These are phyloP conservation scores for Zingel zingel DNA, from an alignment of 2,113 vertebrate species.

Conservation along the genomic window DNA sequence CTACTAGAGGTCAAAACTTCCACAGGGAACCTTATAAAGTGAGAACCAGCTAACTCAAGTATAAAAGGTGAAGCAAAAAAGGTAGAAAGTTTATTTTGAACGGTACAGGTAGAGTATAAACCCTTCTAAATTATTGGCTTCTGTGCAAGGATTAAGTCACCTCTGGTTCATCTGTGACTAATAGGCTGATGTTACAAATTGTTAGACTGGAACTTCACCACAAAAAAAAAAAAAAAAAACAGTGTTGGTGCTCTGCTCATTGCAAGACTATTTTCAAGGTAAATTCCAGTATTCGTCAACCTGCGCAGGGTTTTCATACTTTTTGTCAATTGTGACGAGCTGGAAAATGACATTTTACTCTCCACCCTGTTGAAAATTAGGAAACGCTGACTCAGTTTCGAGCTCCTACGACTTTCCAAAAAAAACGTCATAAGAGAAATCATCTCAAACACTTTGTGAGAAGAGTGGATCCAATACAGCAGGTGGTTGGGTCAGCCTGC, in stretches of 20 bases:
- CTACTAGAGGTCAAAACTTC: neutral
- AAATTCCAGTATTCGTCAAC: conserved; percentile 28
- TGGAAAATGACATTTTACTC: conserved; percentile 2
- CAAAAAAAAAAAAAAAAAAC: neutral
- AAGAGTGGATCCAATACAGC: neutral
- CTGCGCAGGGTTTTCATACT: neutral
- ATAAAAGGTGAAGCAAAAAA: neutral
- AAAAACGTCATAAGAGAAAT: neutral
- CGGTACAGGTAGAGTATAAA: neutral
- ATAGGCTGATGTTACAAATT: neutral
- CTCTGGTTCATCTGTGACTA: neutral
- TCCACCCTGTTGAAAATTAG: neutral
- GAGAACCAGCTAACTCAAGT: neutral
- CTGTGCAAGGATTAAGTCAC: neutral
- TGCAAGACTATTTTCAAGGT: conserved; percentile 9
- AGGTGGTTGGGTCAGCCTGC: neutral
- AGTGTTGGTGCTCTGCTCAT: conserved; percentile 28
- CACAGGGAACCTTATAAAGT: neutral
- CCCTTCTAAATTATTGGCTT: neutral
- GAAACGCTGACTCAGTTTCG: neutral
- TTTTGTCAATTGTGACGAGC: neutral
- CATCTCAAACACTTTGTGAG: neutral
- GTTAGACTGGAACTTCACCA: conserved; percentile 8
- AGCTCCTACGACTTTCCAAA: neutral
- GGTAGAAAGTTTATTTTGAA: neutral